Evolutionary conservation across 1,140 invertebrate species (phyloP).

Genomic region (Aporrectodea caliginosa): DNA sequence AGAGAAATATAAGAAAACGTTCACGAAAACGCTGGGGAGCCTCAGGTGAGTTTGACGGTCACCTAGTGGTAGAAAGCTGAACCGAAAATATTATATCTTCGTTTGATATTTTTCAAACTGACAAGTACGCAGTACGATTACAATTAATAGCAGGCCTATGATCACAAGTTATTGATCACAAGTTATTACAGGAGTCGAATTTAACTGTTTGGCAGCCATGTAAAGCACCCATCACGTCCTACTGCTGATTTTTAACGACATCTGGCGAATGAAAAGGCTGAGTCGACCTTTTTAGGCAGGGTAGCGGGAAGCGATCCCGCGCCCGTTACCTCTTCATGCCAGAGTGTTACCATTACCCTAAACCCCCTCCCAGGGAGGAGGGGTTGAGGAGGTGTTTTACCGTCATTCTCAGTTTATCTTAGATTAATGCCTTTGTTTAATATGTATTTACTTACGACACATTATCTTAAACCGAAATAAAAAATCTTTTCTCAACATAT

Average conservation of each 20-base stretch:
- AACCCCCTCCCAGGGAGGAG: background rate
- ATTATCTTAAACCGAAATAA: background rate
- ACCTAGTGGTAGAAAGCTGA: background rate
- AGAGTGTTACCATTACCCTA: too few species aligned
- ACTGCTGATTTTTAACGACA: too few species aligned
- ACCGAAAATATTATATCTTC: background rate
- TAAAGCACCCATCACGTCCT: too few species aligned
- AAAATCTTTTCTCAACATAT: background rate
- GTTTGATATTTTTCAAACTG: background rate
- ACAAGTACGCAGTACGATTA: background rate
- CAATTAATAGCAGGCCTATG: background rate
- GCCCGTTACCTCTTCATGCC: too few species aligned
- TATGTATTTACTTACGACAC: background rate
- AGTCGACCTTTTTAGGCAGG: too few species aligned
- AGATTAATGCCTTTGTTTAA: background rate
- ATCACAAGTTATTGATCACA: background rate
- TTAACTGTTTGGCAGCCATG: too few species aligned
- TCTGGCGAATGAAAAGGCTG: too few species aligned
- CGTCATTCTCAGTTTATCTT: background rate
- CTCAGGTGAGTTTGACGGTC: background rate
- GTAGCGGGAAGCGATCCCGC: too few species aligned
- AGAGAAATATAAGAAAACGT: background rate
- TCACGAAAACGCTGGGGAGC: background rate
- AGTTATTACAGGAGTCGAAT: background rate
- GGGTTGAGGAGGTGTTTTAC: background rate